phyloP scores from a whole-genome alignment of 2,888 invertebrate genomes.

The Osmoderma eremita region DNA sequence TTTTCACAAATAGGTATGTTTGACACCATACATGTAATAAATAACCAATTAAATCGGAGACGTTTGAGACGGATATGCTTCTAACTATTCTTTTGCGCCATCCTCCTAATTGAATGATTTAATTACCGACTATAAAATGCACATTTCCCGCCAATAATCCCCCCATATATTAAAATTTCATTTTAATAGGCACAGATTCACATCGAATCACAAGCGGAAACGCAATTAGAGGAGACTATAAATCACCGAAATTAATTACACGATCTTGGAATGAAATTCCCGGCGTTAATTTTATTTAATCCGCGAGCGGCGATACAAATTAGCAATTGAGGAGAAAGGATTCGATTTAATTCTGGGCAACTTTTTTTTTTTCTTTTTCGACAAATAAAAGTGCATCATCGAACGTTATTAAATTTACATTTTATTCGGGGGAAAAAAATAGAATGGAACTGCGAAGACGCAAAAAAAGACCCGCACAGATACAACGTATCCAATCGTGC shows the following conservation, averaged over 20 bases:
- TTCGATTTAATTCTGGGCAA: not conserved
- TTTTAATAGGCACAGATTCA: too few species aligned
- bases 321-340: not conserved
- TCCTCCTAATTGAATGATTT: too few species aligned
- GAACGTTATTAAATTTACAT: constrained; percentile 2
- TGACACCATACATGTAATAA: not conserved
- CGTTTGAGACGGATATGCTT: too few species aligned
- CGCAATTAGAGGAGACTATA: not conserved
- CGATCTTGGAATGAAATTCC: not conserved
- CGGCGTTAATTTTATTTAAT: not conserved
- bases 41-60: not conserved
- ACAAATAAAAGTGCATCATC: not conserved
- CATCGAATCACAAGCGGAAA: not conserved
- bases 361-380: not conserved
- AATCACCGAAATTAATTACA: constrained; percentile 8
- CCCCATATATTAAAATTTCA: too few species aligned
- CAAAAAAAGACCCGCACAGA: not conserved
- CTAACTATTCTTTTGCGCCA: too few species aligned
- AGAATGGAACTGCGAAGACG: not conserved
- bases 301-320: not conserved
- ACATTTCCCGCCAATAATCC: too few species aligned
- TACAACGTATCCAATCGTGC: not conserved
- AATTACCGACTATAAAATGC: too few species aligned
- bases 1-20: too few species aligned
- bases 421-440: not conserved